These are phyloP conservation scores for Venturia canescens DNA, from an alignment of 1,140 invertebrate genomes.

Conservation along the genomic window DNA sequence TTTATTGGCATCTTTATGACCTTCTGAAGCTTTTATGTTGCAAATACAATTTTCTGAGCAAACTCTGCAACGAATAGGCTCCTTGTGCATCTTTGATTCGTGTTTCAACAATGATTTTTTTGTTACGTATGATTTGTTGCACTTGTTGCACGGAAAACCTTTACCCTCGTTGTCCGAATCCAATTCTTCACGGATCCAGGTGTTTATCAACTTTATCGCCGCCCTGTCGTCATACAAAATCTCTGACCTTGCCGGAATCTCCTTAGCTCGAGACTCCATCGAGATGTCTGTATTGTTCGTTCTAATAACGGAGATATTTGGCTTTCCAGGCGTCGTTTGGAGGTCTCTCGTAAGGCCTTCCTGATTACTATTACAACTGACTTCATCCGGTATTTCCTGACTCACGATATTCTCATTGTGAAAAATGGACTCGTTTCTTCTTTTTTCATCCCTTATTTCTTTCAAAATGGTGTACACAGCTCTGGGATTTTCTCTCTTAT, in stretches of 20 bases:
- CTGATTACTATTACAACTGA: background rate
- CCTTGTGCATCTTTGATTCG: slow-evolving; percentile 56
- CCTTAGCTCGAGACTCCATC: background rate
- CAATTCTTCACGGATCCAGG: slow-evolving; percentile 68
- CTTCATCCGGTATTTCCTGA: background rate
- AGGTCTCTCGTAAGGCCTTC: background rate
- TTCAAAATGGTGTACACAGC: slow-evolving; percentile 68
- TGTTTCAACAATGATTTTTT: slow-evolving; percentile 68
- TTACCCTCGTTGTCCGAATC: slow-evolving; percentile 68
- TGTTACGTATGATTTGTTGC: slow-evolving; percentile 68
- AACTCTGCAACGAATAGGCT: slow-evolving; percentile 40
- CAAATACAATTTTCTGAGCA: slow-evolving; percentile 54
- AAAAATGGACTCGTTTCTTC: slow-evolving; percentile 57
- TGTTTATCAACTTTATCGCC: slow-evolving; percentile 68
- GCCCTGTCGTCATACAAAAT: slow-evolving; percentile 63
- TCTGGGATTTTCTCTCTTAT: slow-evolving; percentile 67
- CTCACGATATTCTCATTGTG: background rate
- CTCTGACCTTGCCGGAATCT: background rate
- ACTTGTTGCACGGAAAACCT: slow-evolving; percentile 64
- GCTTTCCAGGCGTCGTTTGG: background rate
- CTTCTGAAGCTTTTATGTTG: slow-evolving; percentile 47
- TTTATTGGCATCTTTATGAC: slow-evolving; percentile 67
- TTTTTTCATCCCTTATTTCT: slow-evolving; percentile 62
- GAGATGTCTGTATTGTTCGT: background rate
- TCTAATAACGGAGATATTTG: background rate